Percentiles rank a stretch among this genome's conserved stretches.
Evolutionary conservation across 2,113 vertebrate genomes (phyloP).

Genomic region (Trogon melanurus): DNA sequence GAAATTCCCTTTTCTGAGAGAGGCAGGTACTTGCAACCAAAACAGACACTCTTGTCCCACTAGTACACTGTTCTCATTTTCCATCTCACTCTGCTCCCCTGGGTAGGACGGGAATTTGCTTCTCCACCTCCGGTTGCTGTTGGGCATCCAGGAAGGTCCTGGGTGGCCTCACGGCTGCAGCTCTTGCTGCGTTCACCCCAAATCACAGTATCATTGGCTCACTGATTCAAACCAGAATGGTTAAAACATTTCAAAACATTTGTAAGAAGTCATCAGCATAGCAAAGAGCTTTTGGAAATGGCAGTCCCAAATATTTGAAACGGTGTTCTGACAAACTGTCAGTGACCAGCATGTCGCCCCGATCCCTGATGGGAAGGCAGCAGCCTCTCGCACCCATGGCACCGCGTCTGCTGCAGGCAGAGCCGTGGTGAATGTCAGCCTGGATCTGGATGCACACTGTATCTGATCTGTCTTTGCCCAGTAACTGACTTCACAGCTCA

Average conservation of each 20-base stretch:
- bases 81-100: fast-evolving
- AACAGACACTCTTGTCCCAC: neutral
- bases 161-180: neutral
- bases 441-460: fast-evolving
- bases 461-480: neutral
- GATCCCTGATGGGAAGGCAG: neutral
- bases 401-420: neutral
- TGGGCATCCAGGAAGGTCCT: neutral
- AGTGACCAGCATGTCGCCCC: neutral
- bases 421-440: neutral
- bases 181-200: neutral
- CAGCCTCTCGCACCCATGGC: neutral
- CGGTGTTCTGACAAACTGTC: conserved; percentile 23
- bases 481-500: neutral
- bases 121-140: neutral
- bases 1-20: conserved; percentile 9
- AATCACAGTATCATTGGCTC: neutral
- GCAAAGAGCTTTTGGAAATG: neutral
- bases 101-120: neutral
- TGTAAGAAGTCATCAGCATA: conserved; percentile 19
- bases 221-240: neutral
- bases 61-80: neutral
- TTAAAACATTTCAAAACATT: conserved; percentile 43
- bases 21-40: neutral
- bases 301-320: neutral